Base-by-base conservation (phyloP, 2,113 vertebrate genomes). In the Baryphthengus martii region DNA sequence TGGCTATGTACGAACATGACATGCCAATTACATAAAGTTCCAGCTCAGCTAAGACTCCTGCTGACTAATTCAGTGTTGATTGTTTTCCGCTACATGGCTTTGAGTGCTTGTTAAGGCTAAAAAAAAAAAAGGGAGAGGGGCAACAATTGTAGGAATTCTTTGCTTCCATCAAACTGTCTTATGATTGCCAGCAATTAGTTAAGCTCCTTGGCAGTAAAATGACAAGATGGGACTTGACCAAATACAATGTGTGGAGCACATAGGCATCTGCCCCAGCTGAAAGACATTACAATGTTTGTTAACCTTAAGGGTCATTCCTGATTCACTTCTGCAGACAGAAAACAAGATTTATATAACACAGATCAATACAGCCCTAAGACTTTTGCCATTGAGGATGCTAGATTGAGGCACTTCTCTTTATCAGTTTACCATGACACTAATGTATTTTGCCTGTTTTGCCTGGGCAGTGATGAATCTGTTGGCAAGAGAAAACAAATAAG, bases 221-320 rank as follows among this genome's bases (percentile, higher is more conserved):
- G 98, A 99, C 98, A 98, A 98, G 98, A 99, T 96, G 98, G 98
- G 98, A 98, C 98, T 98, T 97, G 98, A 98, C 98, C 98, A 98
- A 98, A 98, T 98, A 98, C 98, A 98, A 99, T 98, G 98, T 98
- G 98, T 98, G 98, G 98, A 98, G 97, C 98, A 96, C 98, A 98
- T 98, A 98, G 98, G 97, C 98, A 98, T 98, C 97, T 98, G 98
- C 98, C 98, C 98, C 97, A 98, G 98, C 98, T 98, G 98, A 99
- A 98, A 99, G 98, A 98, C 98, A 98, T 98, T 98, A 99, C 99
- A 98, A 98, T 99, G 99, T 99, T 99, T 99, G 99, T 99, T 99
- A 99, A 99, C 99, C 99, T 98, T 96, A 50, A 94, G 97, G 99
- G 99, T 99, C 99, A 99, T 97, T 96, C 97, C 98, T 99, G 99